Evolutionary conservation across 1,140 invertebrate species (phyloP).

Genomic region (Rhyacophila brunnea): DNA sequence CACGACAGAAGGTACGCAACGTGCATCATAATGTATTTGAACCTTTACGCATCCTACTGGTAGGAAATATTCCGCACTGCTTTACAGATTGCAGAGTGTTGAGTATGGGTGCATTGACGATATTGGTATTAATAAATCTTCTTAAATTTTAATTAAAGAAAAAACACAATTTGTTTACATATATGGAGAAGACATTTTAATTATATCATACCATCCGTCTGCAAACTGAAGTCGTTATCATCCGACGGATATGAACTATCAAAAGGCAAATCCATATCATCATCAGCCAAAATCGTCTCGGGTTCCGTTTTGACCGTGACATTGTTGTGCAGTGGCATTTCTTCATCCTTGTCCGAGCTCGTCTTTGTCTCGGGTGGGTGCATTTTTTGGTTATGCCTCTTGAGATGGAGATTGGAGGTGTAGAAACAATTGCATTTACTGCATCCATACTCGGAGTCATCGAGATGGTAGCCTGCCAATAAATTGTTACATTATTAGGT

Average conservation of each 20-base stretch:
- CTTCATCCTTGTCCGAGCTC: background rate
- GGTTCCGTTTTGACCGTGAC: constrained; percentile 18
- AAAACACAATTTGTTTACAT: too few species aligned
- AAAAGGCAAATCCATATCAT: constrained; percentile 11
- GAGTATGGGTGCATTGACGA: too few species aligned
- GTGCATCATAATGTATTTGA: too few species aligned
- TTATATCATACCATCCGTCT: constrained; percentile 18
- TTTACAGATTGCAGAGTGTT: too few species aligned
- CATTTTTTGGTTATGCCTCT: constrained; percentile 20
- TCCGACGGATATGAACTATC: constrained; percentile 10
- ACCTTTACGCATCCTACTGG: too few species aligned
- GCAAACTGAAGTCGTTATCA: constrained; percentile 19
- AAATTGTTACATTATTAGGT: background rate
- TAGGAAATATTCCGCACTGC: too few species aligned
- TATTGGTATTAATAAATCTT: too few species aligned
- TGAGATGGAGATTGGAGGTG: constrained; percentile 26
- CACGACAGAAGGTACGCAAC: too few species aligned
- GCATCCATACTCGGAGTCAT: constrained; percentile 25
- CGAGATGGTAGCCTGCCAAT: constrained; percentile 27
- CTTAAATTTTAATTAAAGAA: too few species aligned
- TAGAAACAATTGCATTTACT: constrained; percentile 26
- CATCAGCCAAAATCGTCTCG: constrained; percentile 3
- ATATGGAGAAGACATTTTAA: too few species aligned
- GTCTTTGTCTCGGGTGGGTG: background rate
- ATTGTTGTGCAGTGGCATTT: constrained; percentile 2